These are phyloP conservation scores for Panurus biarmicus DNA, from an alignment of 2,113 vertebrate genomes.

Conservation along the genomic window DNA sequence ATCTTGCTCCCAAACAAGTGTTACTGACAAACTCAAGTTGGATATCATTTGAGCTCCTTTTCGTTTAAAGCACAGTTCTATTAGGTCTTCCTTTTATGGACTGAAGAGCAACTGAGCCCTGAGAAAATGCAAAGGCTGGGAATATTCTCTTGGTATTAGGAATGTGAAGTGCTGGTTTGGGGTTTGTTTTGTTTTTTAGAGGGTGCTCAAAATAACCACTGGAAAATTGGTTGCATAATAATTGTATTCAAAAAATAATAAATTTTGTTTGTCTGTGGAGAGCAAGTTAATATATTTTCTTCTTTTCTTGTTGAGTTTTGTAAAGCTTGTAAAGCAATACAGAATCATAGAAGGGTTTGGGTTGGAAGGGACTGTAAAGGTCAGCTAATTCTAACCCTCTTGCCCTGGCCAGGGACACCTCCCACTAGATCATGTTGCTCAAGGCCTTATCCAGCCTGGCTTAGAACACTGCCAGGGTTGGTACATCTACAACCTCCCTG, in stretches of 20 bases:
- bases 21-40: neutral
- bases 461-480: neutral
- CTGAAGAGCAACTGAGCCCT: neutral
- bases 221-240: neutral
- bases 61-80: neutral
- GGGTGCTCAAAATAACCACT: neutral
- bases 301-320: neutral
- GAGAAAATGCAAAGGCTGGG: neutral
- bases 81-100: neutral
- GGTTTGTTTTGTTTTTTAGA: neutral
- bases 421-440: neutral
- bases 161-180: neutral
- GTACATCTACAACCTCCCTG: neutral
- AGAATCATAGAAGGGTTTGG: neutral
- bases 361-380: neutral
- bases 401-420: neutral
- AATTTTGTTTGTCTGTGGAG: neutral
- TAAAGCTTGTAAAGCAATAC: neutral
- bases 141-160: neutral
- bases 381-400: neutral
- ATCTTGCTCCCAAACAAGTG: neutral
- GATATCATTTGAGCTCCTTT: neutral
- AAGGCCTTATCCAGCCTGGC: neutral
- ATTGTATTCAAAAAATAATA: neutral
- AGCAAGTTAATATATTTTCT: neutral